These are phyloP conservation scores for Heliconius eleuchia DNA, from an alignment of 1,140 invertebrate species.

Conservation along the genomic window DNA sequence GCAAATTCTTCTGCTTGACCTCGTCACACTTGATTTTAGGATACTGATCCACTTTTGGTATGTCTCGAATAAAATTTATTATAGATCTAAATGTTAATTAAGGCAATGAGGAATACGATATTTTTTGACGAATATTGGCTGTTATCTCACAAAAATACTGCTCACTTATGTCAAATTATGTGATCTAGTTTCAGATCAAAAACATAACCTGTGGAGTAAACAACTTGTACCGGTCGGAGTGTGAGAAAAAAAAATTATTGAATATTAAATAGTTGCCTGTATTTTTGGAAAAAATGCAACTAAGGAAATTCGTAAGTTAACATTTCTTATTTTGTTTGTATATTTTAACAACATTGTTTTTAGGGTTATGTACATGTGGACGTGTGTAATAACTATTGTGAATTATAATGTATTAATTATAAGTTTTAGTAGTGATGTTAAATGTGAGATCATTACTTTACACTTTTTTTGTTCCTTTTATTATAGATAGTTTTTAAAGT, in stretches of 20 bases:
- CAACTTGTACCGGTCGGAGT: constrained; percentile 48
- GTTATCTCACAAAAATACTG: constrained; percentile 58
- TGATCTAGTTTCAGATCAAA: constrained; percentile 73
- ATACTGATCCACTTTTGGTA: constrained; percentile 74
- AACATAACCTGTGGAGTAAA: constrained; percentile 62
- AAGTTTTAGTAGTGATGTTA: neutral
- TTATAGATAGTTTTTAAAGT: no score
- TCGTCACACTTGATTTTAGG: constrained; percentile 68
- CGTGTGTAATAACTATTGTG: neutral
- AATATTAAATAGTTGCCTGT: constrained; percentile 25
- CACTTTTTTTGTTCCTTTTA: neutral
- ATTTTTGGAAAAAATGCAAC: constrained; percentile 50
- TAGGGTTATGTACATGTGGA: neutral
- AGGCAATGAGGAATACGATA: constrained; percentile 68
- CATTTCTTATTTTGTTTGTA: constrained; percentile 5
- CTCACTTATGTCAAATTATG: constrained; percentile 62
- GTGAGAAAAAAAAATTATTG: constrained; percentile 37
- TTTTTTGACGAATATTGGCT: constrained; percentile 62
- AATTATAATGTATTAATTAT: neutral
- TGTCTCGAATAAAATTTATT: constrained; percentile 72
- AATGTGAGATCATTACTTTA: neutral
- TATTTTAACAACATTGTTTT: neutral
- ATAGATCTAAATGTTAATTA: constrained; percentile 76
- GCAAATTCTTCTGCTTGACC: constrained; percentile 66
- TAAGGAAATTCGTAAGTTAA: constrained; percentile 59